phyloP scores from a whole-genome alignment of 2,797 vertebrate species.

The Halcyon chelicuti region DNA sequence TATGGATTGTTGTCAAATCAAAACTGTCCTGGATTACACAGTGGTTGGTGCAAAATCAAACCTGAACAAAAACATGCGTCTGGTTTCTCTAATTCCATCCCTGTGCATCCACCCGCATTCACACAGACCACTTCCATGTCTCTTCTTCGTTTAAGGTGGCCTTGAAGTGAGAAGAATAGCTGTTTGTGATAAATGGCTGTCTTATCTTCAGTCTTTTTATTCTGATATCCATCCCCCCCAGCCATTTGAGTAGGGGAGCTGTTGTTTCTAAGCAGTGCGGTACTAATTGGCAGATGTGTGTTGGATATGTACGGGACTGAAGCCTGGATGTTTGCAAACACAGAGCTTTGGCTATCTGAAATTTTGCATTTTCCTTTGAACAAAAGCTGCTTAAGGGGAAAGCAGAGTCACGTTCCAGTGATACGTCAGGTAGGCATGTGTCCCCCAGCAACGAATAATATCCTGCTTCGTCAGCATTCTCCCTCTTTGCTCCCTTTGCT shows the following conservation, averaged over 20 bases:
- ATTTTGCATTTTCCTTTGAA: neutral
- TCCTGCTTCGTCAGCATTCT: neutral
- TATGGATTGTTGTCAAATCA: neutral
- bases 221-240: neutral
- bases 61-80: neutral
- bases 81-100: neutral
- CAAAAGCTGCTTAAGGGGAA: neutral
- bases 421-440: accelerated
- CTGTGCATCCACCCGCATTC: neutral
- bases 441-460: neutral
- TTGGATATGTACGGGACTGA: neutral
- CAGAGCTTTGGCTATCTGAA: neutral
- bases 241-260: neutral
- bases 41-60: neutral
- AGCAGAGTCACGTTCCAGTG: neutral
- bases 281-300: accelerated
- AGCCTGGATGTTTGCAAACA: neutral
- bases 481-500: neutral
- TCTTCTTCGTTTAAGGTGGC: neutral
- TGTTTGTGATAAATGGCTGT: neutral
- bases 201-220: neutral
- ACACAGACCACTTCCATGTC: neutral
- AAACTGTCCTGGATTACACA: neutral
- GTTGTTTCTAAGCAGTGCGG: neutral
- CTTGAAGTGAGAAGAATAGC: neutral